Evolutionary conservation across 2,797 vertebrate genomes (phyloP).

Genomic region (Hapalemur alaotrensis): DNA sequence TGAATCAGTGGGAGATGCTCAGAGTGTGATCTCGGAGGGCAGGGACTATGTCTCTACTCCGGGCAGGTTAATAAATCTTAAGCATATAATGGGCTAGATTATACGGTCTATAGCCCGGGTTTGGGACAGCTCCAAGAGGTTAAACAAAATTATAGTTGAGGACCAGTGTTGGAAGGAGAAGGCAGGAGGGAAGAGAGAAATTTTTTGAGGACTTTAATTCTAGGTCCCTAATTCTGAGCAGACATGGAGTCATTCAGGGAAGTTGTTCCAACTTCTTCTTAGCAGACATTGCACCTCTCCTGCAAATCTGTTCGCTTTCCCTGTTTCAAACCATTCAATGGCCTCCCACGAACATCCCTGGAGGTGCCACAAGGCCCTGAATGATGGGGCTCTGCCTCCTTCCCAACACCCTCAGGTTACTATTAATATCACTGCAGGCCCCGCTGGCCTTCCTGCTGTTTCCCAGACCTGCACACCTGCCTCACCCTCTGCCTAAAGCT

Average conservation of each 20-base stretch:
- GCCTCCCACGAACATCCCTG: neutral
- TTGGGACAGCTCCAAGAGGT: slow-evolving; percentile 23
- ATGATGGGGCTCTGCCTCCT: neutral
- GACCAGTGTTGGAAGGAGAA: neutral
- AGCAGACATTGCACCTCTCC: neutral
- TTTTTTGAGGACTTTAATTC: neutral
- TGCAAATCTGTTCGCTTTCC: neutral
- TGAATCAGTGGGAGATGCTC: slow-evolving; percentile 60
- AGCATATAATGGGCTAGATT: neutral
- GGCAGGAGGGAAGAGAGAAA: neutral
- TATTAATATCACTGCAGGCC: too few relatives aligned
- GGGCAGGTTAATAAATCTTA: slow-evolving; percentile 13
- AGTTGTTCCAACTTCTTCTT: neutral
- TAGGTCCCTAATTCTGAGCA: neutral
- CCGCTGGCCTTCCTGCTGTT: neutral
- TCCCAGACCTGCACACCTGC: neutral
- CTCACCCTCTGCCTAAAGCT: neutral
- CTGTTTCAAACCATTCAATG: neutral
- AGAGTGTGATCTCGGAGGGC: slow-evolving; percentile 48
- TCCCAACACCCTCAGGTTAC: neutral
- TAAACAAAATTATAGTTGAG: slow-evolving; percentile 56
- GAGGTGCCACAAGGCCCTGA: neutral
- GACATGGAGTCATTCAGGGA: neutral
- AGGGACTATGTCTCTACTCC: neutral
- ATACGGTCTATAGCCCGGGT: neutral